A percentile compares a stretch with the other conserved stretches of the same genome.
These are phyloP conservation scores for Xenentodon cancila DNA, from an alignment of 2,797 vertebrate species.

Conservation along the genomic window DNA sequence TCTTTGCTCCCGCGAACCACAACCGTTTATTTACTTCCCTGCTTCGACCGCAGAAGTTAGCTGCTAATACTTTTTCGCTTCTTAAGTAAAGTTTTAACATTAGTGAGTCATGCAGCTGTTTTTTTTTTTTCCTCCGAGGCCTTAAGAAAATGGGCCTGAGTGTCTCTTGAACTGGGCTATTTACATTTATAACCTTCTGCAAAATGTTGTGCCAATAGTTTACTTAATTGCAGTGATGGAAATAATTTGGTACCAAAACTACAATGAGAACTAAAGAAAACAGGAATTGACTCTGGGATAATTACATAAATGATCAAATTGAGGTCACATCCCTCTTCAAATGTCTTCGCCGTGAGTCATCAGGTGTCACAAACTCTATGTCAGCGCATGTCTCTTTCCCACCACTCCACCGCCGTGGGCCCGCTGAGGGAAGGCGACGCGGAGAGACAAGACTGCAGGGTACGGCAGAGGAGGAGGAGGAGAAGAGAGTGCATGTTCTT, in stretches of 20 bases:
- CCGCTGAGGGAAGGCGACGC: constrained; percentile 42
- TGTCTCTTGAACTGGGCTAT: neutral
- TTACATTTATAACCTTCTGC: neutral
- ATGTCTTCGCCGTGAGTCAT: constrained; percentile 74
- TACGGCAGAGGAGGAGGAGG: constrained; percentile 38
- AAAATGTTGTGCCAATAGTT: neutral
- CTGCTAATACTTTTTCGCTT: neutral
- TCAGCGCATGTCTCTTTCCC: constrained; percentile 54
- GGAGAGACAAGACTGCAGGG: constrained; percentile 52
- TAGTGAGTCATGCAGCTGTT: too few species aligned
- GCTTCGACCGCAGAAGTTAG: neutral
- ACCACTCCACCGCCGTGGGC: constrained; percentile 57
- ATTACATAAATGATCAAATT: constrained; percentile 71
- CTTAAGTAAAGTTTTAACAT: neutral
- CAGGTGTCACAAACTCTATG: constrained; percentile 71
- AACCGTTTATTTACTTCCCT: too few species aligned
- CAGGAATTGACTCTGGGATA: constrained; percentile 29
- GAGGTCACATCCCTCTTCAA: constrained; percentile 68
- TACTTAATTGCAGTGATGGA: constrained; percentile 14
- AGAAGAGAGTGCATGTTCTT: constrained; percentile 47
- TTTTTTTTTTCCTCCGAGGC: neutral
- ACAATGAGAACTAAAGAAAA: constrained; percentile 1
- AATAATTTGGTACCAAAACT: constrained; percentile 2
- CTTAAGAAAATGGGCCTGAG: neutral
- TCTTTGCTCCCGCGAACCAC: too few species aligned